These are phyloP conservation scores for Lutraria rhynchaena DNA, from an alignment of 1,140 invertebrate species.

Conservation along the genomic window DNA sequence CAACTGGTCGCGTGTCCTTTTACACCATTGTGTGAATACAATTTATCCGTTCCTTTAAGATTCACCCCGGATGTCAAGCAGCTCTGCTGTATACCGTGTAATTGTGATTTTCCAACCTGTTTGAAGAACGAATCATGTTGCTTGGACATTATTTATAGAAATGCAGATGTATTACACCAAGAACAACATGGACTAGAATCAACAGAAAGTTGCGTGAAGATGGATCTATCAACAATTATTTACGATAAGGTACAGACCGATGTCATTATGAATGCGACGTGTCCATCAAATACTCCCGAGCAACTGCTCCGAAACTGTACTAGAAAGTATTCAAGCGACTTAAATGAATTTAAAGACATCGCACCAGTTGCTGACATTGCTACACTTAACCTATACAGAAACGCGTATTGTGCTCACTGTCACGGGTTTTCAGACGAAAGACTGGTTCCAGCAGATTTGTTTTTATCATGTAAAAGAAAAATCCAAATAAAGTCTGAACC, in stretches of 20 bases:
- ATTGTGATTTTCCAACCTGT: slow-evolving; percentile 1
- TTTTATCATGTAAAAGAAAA: neutral
- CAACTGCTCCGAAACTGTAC: neutral
- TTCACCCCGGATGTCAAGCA: neutral
- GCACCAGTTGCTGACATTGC: neutral
- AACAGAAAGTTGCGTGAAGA: neutral
- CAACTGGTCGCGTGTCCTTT: neutral
- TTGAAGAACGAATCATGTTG: neutral
- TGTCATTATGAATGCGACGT: neutral
- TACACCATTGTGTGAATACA: neutral
- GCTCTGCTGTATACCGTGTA: neutral
- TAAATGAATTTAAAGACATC: neutral
- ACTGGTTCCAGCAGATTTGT: neutral
- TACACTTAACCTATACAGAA: neutral
- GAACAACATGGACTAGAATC: no score
- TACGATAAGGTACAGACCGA: neutral
- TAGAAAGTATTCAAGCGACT: neutral
- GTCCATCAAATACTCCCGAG: neutral
- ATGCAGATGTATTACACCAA: neutral
- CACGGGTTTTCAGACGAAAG: neutral
- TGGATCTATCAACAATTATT: neutral
- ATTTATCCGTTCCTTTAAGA: no score
- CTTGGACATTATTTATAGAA: neutral
- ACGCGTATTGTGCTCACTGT: slow-evolving; percentile 3
- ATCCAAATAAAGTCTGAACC: neutral